A percentile compares a stretch with the other conserved stretches of the same genome.
phyloP scores from a whole-genome alignment of 2,888 invertebrate species.

The Meloe dianella region DNA sequence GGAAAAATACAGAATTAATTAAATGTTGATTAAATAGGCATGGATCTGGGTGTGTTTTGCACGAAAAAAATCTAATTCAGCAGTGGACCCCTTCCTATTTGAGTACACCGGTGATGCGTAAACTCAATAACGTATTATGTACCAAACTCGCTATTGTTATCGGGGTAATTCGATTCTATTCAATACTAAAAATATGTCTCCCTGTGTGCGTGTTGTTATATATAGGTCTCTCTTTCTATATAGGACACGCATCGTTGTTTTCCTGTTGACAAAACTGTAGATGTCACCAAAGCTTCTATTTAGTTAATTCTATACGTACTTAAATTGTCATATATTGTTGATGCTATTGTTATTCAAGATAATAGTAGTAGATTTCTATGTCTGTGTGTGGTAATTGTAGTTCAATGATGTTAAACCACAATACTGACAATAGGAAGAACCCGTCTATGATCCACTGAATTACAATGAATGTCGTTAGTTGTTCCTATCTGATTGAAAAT shows the following conservation, averaged over 20 bases:
- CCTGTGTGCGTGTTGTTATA: neutral
- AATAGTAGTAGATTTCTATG: constrained; percentile 36
- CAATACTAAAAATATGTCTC: constrained; percentile 32
- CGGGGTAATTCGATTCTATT: constrained; percentile 38
- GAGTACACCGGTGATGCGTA: constrained; percentile 25
- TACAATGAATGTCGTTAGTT: constrained; percentile 1
- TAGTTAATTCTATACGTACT: constrained; percentile 37
- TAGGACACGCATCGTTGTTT: constrained; percentile 32
- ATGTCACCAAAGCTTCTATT: constrained; percentile 39
- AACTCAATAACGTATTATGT: constrained; percentile 35
- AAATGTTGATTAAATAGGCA: constrained; percentile 9
- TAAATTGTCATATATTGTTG: constrained; percentile 40
- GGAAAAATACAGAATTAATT: neutral
- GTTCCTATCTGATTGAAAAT: neutral
- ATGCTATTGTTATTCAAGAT: constrained; percentile 37
- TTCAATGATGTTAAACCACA: constrained; percentile 33
- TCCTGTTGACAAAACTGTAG: constrained; percentile 34
- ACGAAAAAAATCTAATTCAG: constrained; percentile 24
- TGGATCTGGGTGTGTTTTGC: constrained; percentile 10
- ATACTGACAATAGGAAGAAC: constrained; percentile 25
- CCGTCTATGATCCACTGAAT: constrained; percentile 17
- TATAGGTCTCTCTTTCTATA: neutral
- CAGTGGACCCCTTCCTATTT: constrained; percentile 21
- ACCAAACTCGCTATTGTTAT: constrained; percentile 34
- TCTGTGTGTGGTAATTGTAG: constrained; percentile 24